Percentiles rank a stretch among this genome's conserved stretches.
Evolutionary conservation across 2,888 invertebrate genomes (phyloP).

Genomic region (Caradrina kadenii): DNA sequence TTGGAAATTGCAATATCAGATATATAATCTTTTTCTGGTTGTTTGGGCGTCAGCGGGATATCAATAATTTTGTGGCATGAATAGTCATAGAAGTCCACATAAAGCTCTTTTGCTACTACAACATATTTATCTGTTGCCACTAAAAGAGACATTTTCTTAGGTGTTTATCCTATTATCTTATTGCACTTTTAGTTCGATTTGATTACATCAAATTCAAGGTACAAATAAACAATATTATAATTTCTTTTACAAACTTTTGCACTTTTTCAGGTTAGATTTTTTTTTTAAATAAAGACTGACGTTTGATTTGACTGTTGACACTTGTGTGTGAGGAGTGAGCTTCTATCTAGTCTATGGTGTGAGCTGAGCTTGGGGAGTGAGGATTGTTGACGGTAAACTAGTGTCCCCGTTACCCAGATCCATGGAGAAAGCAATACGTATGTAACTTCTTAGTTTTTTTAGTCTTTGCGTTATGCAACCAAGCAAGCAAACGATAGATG

Average conservation of each 20-base stretch:
- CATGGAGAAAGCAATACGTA: no score
- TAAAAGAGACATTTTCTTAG: conserved; percentile 75
- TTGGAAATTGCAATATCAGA: conserved; percentile 89
- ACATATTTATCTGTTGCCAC: conserved; percentile 74
- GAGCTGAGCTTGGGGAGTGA: no score
- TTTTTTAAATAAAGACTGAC: background rate
- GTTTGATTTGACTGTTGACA: background rate
- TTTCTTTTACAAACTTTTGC: conserved; percentile 9
- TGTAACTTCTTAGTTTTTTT: no score
- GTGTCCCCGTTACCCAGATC: no score
- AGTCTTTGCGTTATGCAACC: no score
- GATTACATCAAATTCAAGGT: conserved; percentile 29
- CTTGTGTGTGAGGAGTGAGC: background rate
- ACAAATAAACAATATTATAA: conserved; percentile 32
- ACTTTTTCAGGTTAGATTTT: conserved; percentile 39
- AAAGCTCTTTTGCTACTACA: conserved; percentile 75
- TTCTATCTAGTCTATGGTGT: background rate
- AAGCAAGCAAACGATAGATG: no score
- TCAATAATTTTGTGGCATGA: conserved; percentile 71
- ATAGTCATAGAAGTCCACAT: conserved; percentile 77
- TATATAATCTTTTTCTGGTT: conserved; percentile 80
- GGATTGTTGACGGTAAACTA: no score
- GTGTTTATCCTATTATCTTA: conserved; percentile 13
- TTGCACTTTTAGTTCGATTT: conserved; percentile 12
- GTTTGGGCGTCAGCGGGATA: conserved; percentile 66